phyloP scores from a whole-genome alignment of 2,888 invertebrate genomes.

The Chaetoderma sp. region DNA sequence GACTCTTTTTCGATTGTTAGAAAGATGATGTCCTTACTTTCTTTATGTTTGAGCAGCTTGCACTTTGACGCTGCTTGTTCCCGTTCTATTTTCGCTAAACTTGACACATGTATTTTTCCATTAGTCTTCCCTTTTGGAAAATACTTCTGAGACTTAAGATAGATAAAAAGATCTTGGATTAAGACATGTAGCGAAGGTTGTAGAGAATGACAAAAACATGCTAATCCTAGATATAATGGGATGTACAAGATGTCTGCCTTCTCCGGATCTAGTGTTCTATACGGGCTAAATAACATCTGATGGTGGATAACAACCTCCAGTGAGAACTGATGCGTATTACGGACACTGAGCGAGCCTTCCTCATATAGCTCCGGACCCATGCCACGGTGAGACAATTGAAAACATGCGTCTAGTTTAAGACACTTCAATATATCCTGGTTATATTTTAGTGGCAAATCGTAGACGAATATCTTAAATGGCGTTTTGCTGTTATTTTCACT shows the following conservation, averaged over 20 bases:
- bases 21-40: conserved; percentile 38
- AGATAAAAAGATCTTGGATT: background rate
- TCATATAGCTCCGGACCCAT: conserved; percentile 30
- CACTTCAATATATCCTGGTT: conserved; percentile 30
- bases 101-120: conserved; percentile 49
- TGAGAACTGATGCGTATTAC: conserved; percentile 44
- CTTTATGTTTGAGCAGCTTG: conserved; percentile 38
- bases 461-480: conserved; percentile 38
- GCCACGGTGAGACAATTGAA: conserved; percentile 28
- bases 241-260: conserved; percentile 50
- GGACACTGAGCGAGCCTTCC: conserved; percentile 18
- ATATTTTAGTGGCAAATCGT: conserved; percentile 36
- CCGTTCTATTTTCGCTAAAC: conserved; percentile 50
- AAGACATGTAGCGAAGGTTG: no score
- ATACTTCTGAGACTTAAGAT: background rate
- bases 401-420: conserved; percentile 17
- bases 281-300: conserved; percentile 43
- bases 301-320: conserved; percentile 50
- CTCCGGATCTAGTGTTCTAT: conserved; percentile 37
- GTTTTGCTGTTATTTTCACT: no score
- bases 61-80: conserved; percentile 42
- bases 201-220: conserved; percentile 29
- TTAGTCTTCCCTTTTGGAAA: no score
- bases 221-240: conserved; percentile 44
- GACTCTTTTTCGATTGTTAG: conserved; percentile 48